phyloP scores from a whole-genome alignment of 2,797 vertebrate genomes.

The Selene dorsalis region DNA sequence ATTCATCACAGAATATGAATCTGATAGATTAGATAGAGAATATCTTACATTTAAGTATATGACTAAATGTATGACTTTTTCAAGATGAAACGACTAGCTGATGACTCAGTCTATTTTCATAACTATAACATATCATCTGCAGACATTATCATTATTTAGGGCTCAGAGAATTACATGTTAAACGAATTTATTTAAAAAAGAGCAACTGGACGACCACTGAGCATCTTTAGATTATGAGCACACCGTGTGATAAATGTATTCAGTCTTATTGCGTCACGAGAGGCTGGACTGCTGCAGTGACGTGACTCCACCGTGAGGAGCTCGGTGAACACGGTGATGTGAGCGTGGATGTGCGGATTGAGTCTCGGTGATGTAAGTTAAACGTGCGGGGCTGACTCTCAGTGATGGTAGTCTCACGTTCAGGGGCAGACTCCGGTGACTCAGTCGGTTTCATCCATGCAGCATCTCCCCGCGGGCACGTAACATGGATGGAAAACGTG shows the following conservation, averaged over 20 bases:
- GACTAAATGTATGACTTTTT: no score
- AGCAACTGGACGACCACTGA: neutral
- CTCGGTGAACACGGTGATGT: neutral
- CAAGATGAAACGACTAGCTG: no score
- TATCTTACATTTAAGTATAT: neutral
- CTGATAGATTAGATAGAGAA: neutral
- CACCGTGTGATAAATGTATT: neutral
- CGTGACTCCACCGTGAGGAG: neutral
- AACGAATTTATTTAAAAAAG: neutral
- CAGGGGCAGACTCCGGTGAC: constrained; percentile 7
- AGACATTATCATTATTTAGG: no score
- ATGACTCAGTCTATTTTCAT: no score
- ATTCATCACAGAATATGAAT: no score
- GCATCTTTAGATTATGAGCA: neutral
- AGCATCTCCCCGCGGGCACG: constrained; percentile 67
- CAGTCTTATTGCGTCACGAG: rapidly evolving
- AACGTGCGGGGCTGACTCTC: neutral
- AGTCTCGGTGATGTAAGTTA: neutral
- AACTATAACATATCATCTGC: no score
- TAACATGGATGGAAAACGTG: constrained; percentile 65
- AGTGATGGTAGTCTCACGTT: neutral
- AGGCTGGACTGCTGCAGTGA: neutral
- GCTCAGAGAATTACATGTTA: no score
- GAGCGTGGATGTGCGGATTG: neutral
- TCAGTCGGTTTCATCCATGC: constrained; percentile 63